A percentile compares a stretch with the other conserved stretches of the same genome.
Evolutionary conservation across 2,113 vertebrate genomes (phyloP).

Genomic region (Mungos mungo): DNA sequence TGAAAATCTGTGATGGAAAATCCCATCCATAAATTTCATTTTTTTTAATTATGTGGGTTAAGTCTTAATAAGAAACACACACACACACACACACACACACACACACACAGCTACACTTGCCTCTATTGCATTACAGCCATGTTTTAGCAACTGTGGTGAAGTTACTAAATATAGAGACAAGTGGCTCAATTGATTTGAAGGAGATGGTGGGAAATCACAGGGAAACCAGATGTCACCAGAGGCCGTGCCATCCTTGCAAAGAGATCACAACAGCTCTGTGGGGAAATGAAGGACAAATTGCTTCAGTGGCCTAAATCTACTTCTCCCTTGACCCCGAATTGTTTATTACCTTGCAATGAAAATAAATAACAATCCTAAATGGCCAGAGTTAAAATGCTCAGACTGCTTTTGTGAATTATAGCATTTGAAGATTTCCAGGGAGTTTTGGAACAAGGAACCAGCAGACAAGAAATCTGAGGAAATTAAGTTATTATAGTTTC

Average conservation of each 20-base stretch:
- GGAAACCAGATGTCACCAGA: not conserved
- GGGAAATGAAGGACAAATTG: not conserved
- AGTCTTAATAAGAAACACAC: not conserved
- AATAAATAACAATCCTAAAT: not conserved
- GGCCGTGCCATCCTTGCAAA: not conserved
- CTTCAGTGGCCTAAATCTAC: not conserved
- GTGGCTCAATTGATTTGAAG: not conserved
- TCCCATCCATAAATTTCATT: not conserved
- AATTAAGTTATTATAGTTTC: not conserved
- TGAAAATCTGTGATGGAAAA: not conserved
- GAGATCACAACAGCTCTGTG: not conserved
- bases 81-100: rapidly evolving
- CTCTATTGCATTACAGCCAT: not conserved
- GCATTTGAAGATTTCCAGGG: not conserved
- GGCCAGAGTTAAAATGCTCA: not conserved
- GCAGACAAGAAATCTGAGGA: not conserved
- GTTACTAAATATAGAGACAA: not conserved
- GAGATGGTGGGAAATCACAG: not conserved
- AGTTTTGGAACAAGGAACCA: not conserved
- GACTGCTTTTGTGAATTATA: not conserved
- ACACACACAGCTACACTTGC: not conserved
- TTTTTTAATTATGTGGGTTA: not conserved
- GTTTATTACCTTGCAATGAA: not conserved
- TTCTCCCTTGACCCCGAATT: not conserved
- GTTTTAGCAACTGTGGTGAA: not conserved